Conservation (phyloP, 2,797 vertebrate species). For the Fratercula arctica region DNA sequence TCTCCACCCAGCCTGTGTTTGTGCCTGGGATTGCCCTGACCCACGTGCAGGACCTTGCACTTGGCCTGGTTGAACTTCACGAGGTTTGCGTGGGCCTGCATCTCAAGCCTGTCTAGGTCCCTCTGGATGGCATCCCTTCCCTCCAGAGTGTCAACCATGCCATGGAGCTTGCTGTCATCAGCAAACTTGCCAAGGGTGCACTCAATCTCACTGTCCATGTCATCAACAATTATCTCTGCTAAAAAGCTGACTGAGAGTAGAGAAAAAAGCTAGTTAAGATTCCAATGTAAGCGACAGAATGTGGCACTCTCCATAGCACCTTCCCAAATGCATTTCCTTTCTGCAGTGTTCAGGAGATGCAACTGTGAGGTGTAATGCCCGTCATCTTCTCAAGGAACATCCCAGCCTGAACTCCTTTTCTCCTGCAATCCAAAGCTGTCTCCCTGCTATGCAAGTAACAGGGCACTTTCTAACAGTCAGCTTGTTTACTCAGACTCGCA, state of each 20-base stretch:
- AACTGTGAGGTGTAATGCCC: background rate
- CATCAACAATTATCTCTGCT: background rate
- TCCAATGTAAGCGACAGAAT: accelerated
- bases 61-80: too few relatives aligned
- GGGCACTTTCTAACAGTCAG: background rate
- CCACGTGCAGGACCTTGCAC: too few relatives aligned
- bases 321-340: background rate
- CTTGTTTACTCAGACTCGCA: background rate
- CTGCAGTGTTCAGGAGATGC: background rate
- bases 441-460: background rate
- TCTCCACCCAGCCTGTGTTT: too few relatives aligned
- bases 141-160: too few relatives aligned
- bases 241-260: background rate
- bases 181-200: background rate
- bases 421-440: background rate
- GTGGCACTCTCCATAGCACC: background rate
- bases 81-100: too few relatives aligned
- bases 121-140: too few relatives aligned
- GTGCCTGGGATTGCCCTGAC: too few relatives aligned
- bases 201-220: background rate
- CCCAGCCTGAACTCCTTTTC: background rate
- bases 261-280: background rate
- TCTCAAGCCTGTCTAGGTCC: too few relatives aligned
- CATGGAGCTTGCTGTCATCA: too few relatives aligned
- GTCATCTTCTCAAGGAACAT: background rate